These are phyloP conservation scores for Ptychadena robeensis DNA, from an alignment of 2,797 vertebrate species.

Conservation along the genomic window DNA sequence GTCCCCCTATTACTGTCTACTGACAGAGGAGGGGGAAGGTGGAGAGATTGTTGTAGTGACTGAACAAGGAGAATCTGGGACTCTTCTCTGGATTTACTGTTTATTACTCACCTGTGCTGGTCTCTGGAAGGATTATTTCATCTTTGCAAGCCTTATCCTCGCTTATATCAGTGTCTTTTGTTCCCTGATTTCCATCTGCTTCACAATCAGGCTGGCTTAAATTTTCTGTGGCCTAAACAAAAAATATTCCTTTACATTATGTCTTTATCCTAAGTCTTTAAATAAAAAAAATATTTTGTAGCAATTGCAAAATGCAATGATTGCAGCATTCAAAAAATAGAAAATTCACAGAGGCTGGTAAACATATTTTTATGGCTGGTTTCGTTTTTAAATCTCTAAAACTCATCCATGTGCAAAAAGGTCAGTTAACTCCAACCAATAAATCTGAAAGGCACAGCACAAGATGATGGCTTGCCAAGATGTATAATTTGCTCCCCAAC, in stretches of 20 bases:
- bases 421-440: too few relatives aligned
- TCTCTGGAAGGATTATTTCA: not conserved
- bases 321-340: too few relatives aligned
- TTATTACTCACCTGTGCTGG: not conserved
- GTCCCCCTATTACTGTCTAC: too few relatives aligned
- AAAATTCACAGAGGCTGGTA: not conserved
- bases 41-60: not conserved
- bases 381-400: not conserved
- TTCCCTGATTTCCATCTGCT: not conserved
- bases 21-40: too few relatives aligned
- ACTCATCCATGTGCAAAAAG: too few relatives aligned
- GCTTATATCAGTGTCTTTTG: not conserved
- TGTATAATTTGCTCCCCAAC: too few relatives aligned
- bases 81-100: not conserved
- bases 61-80: not conserved
- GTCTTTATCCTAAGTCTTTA: too few relatives aligned
- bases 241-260: not conserved
- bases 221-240: not conserved
- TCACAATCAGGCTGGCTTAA: not conserved
- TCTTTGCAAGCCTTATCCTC: not conserved
- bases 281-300: too few relatives aligned
- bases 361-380: not conserved
- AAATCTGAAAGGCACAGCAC: too few relatives aligned
- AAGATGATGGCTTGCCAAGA: too few relatives aligned
- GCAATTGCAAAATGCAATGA: too few relatives aligned